These are phyloP conservation scores for Coenonympha arcania DNA, from an alignment of 2,888 invertebrate genomes.

Conservation along the genomic window DNA sequence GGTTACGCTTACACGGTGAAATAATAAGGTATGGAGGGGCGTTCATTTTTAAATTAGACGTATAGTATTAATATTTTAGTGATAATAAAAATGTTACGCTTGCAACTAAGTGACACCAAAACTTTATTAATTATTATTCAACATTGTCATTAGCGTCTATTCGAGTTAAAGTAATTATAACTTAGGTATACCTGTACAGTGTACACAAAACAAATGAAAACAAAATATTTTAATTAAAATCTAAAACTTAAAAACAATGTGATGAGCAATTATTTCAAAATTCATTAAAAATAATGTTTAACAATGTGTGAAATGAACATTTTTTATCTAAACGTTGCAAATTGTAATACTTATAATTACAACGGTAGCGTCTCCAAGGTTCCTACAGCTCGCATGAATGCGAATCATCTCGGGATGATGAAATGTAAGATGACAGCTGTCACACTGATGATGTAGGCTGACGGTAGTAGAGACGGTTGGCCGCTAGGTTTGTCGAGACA, in stretches of 20 bases:
- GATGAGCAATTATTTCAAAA: slow-evolving; percentile 21
- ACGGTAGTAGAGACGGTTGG: slow-evolving; percentile 45
- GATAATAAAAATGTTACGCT: too few species aligned
- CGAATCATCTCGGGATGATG: slow-evolving; percentile 66
- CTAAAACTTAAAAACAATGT: slow-evolving; percentile 11
- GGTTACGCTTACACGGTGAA: too few species aligned
- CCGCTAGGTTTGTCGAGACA: slow-evolving; percentile 70
- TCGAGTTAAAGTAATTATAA: background rate
- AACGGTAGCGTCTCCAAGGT: slow-evolving; percentile 16
- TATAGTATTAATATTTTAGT: too few species aligned
- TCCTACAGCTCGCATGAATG: slow-evolving; percentile 21
- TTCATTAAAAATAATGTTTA: slow-evolving; percentile 23
- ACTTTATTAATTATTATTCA: background rate
- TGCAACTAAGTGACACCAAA: too few species aligned
- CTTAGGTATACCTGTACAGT: background rate
- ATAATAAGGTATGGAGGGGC: too few species aligned
- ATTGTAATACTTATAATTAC: too few species aligned
- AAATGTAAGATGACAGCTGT: slow-evolving; percentile 42
- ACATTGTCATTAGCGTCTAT: background rate
- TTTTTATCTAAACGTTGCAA: slow-evolving; percentile 19
- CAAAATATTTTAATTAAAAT: slow-evolving; percentile 12
- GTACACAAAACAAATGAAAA: slow-evolving; percentile 6
- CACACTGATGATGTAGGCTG: slow-evolving; percentile 37
- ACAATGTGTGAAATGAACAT: slow-evolving; percentile 21
- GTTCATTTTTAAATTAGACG: too few species aligned